Evolutionary conservation across 2,888 invertebrate species (phyloP).

Genomic region (Taphrorychus bicolor): DNA sequence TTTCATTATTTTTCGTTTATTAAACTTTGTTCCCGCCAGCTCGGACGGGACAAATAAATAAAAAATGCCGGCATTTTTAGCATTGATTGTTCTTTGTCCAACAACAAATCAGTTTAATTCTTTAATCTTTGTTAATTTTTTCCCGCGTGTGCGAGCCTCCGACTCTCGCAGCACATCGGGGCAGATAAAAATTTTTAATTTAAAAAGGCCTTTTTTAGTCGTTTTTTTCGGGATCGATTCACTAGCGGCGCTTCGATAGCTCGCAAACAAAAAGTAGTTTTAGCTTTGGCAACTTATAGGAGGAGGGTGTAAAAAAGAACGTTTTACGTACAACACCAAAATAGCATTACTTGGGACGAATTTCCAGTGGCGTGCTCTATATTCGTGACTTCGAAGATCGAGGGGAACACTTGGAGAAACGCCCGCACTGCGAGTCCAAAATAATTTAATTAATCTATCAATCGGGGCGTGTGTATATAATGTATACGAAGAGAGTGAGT

Average conservation of each 20-base stretch:
- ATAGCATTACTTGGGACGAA: no score
- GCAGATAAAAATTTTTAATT: constrained; percentile 36
- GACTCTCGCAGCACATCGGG: constrained; percentile 7
- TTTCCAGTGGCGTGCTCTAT: neutral
- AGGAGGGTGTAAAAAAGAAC: no score
- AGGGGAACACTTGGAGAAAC: neutral
- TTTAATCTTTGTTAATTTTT: constrained; percentile 42
- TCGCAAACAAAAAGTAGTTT: no score
- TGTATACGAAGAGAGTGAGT: constrained; percentile 23
- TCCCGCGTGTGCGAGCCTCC: neutral
- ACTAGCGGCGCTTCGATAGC: no score
- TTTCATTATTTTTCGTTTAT: constrained; percentile 39
- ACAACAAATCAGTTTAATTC: constrained; percentile 50
- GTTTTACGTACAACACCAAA: no score
- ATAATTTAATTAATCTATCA: constrained; percentile 57
- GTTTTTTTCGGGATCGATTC: constrained; percentile 30
- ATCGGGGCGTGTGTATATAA: constrained; percentile 48
- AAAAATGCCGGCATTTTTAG: constrained; percentile 29
- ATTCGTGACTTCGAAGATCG: neutral
- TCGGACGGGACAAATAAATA: constrained; percentile 24
- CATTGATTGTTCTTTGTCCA: constrained; percentile 48
- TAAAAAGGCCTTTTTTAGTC: constrained; percentile 20
- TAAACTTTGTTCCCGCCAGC: constrained; percentile 17
- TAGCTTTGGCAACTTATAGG: no score
- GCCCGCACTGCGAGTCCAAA: constrained; percentile 6